Evolutionary conservation across 2,113 vertebrate genomes (phyloP), one percentile per base, ranked within the genome.

Genomic region (Todiramphus chloris): DNA sequence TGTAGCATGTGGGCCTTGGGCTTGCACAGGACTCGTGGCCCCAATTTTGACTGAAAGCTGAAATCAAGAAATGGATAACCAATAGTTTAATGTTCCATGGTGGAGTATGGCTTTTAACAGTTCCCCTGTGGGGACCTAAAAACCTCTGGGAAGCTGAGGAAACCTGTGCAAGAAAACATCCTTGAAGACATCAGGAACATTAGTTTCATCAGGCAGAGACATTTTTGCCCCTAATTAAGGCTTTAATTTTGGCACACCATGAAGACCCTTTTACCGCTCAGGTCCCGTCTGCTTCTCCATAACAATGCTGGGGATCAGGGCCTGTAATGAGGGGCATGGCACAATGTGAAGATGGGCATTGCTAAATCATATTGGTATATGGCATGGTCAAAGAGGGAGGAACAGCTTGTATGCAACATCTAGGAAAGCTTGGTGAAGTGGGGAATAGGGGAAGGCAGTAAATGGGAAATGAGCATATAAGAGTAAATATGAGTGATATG

Each of bases 281-380:
- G 27, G 15, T 86, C 6, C 3, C 30, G 20, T 17, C 9, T 53
- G 9, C 13, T 39, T 74, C 15, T 69, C 66, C 16, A 27, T 1
- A 53, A 7, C 27, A 35, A 9, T 10, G 4, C 3, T 23, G 1
- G 41, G 23, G 8, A 25, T 24, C 7, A 3, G 18, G 27, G 8
- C 31, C 41, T 58, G 39, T 23, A 69, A 11, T 0, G 2, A 58
- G 18, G 9, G 23, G 21, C 9, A 3, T 37, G 18, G 27, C 37
- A 30, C 0, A 0, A 16, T n/a, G 5, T 41, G 28, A 70, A 33
- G 35, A 24, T 0, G 3, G 3, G 0, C 5, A 39, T 28, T 43
- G 35, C 7, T 64, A 48, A 39, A 51, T 35, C 0, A 0, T 30
- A 5, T 18, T 39, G 43, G n/a, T n/a, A n/a, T n/a, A n/a, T n/a